These are phyloP conservation scores for Acleris sparsana DNA, from an alignment of 2,888 invertebrate genomes.

Conservation along the genomic window DNA sequence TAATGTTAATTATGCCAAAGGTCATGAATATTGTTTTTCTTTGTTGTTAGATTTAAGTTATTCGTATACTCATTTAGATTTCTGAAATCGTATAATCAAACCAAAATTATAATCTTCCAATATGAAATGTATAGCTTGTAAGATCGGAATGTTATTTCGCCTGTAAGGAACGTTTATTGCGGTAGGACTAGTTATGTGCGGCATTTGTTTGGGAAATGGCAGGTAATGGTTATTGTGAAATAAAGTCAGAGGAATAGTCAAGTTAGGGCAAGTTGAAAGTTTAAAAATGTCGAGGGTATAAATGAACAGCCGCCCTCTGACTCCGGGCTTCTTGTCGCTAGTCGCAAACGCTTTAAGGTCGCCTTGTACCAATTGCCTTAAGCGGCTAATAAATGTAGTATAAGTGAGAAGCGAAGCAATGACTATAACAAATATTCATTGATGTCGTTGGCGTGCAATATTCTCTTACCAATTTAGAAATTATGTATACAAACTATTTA, in stretches of 20 bases:
- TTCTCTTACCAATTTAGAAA: constrained; percentile 80
- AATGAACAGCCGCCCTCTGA: not conserved
- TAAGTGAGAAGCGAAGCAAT: constrained; percentile 50
- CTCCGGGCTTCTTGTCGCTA: constrained; percentile 45
- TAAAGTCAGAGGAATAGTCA: constrained; percentile 1
- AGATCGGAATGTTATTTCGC: not conserved
- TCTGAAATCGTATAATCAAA: constrained; percentile 10
- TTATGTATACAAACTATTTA: constrained; percentile 82
- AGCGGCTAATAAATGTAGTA: constrained; percentile 51
- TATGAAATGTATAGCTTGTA: constrained; percentile 8
- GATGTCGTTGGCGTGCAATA: constrained; percentile 76
- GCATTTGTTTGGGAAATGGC: constrained; percentile 10
- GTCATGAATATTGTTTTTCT: constrained; percentile 17
- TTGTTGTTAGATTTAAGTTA: constrained; percentile 27
- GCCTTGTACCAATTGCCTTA: constrained; percentile 69
- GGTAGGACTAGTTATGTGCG: constrained; percentile 4
- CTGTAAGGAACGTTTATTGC: not conserved
- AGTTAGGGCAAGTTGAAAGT: not conserved
- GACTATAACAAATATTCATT: constrained; percentile 55
- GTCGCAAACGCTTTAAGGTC: constrained; percentile 60
- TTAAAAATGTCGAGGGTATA: not conserved
- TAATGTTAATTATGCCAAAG: constrained; percentile 34
- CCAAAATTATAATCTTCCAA: constrained; percentile 15
- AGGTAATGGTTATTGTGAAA: not conserved
- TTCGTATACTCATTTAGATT: constrained; percentile 6